Conservation (phyloP, 2,113 vertebrate genomes). For the Naja naja region DNA sequence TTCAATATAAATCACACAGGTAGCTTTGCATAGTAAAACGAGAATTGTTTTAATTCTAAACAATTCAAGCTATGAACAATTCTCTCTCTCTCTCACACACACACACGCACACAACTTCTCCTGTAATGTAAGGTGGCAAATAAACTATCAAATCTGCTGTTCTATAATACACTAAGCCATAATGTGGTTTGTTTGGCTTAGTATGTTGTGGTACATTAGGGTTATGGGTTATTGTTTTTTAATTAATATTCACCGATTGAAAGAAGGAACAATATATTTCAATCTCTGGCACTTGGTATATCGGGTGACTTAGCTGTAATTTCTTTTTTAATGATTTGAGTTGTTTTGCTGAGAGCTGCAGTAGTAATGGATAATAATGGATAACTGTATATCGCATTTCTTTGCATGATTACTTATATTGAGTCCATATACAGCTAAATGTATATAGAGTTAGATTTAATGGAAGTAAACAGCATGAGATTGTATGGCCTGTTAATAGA, state of each 20-base stretch:
- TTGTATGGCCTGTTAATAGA: neutral
- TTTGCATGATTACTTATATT: neutral
- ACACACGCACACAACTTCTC: neutral
- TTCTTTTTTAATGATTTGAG: neutral
- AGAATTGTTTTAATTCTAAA: neutral
- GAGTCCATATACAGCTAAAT: neutral
- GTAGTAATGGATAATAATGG: neutral
- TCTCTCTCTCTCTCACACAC: neutral
- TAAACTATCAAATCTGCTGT: neutral
- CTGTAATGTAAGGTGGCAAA: neutral
- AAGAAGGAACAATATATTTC: neutral
- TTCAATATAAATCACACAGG: neutral
- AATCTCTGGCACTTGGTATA: neutral
- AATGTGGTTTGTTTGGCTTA: neutral
- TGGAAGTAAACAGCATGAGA: neutral
- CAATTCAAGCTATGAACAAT: neutral
- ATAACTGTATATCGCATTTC: neutral
- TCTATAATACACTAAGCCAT: neutral
- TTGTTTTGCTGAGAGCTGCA: neutral
- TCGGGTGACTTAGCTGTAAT: neutral
- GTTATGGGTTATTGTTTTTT: neutral
- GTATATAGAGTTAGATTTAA: neutral
- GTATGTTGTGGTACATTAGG: neutral
- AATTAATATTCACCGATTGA: neutral
- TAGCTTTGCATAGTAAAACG: neutral